Percentiles rank a stretch among this genome's conserved stretches.
phyloP scores from a whole-genome alignment of 1,140 invertebrate species.

The Drosophila pruinosa region DNA sequence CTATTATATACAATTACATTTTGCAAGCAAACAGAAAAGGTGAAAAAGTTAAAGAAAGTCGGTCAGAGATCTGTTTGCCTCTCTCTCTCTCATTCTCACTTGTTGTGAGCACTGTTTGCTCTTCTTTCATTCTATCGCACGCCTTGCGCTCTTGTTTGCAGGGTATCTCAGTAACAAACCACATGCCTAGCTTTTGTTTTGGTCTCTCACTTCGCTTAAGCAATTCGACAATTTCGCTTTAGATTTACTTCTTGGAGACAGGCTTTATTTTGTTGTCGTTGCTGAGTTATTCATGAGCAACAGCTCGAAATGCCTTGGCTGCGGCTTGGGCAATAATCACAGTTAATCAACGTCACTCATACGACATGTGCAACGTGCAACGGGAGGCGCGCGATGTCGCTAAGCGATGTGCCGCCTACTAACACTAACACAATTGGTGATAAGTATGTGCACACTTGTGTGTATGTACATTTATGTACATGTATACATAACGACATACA shows the following conservation, averaged over 20 bases:
- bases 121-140: no score
- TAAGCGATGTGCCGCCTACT: slow-evolving; percentile 30
- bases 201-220: background rate
- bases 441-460: background rate
- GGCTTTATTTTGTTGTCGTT: background rate
- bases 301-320: background rate
- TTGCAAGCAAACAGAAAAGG: no score
- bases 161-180: no score
- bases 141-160: background rate
- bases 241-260: background rate
- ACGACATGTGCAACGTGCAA: slow-evolving; percentile 71
- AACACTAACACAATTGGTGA: slow-evolving; percentile 28
- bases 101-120: no score
- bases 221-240: background rate
- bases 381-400: slow-evolving; percentile 44
- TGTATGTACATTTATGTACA: background rate
- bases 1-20: background rate
- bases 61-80: no score
- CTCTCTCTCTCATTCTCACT: no score
- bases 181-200: background rate
- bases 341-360: slow-evolving; percentile 55
- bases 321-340: slow-evolving; percentile 18
- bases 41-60: no score
- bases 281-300: slow-evolving; percentile 1
- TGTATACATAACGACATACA: background rate